These are phyloP conservation scores for Ameiurus melas DNA, from an alignment of 2,113 vertebrate genomes.

Conservation along the genomic window DNA sequence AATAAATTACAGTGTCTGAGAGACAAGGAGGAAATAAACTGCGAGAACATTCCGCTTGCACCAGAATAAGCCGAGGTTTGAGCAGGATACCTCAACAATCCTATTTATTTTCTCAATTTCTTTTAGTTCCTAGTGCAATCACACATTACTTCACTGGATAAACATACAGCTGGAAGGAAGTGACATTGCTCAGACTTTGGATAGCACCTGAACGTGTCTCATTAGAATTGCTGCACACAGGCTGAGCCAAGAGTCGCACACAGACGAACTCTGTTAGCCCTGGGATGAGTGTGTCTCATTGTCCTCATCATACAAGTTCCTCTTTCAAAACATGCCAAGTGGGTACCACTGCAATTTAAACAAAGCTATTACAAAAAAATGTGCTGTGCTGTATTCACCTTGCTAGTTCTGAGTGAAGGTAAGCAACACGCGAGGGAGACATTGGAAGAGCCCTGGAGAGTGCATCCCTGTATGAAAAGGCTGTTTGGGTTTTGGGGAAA, in stretches of 20 bases:
- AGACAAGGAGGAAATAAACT: constrained; percentile 53
- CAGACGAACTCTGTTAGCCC: constrained; percentile 45
- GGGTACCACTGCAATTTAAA: constrained; percentile 1
- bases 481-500: constrained; percentile 24
- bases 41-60: neutral
- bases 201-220: constrained; percentile 40
- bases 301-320: constrained; percentile 19
- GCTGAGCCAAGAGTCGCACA: constrained; percentile 33
- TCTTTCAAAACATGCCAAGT: constrained; percentile 26
- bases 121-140: constrained; percentile 33
- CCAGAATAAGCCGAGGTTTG: neutral
- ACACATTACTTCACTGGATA: constrained; percentile 36
- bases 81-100: neutral
- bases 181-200: constrained; percentile 11
- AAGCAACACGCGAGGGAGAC: constrained; percentile 2
- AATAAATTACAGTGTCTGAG: constrained; percentile 52
- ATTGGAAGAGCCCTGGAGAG: constrained; percentile 18
- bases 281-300: constrained; percentile 33
- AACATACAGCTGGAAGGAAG: constrained; percentile 47
- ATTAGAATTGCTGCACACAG: constrained; percentile 51
- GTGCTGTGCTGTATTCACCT: neutral
- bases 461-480: constrained; percentile 33
- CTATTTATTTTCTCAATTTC: neutral
- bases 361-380: neutral
- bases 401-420: neutral